phyloP scores from a whole-genome alignment of 2,888 invertebrate species.

The Xanthorhoe designata region DNA sequence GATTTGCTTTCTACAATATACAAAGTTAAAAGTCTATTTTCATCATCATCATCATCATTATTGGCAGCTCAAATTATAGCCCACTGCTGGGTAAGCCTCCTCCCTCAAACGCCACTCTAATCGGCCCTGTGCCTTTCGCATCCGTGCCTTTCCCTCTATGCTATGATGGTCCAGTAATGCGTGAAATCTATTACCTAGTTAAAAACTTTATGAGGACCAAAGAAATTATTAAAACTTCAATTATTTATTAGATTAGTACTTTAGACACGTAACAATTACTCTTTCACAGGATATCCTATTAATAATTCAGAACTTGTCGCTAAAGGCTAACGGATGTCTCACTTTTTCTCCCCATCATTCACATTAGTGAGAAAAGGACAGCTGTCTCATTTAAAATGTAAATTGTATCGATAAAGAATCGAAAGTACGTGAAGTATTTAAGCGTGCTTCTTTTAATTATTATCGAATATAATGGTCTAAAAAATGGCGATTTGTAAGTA shows the following conservation, averaged over 20 bases:
- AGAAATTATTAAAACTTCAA: background rate
- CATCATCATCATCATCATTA: too few relatives aligned
- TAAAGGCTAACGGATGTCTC: slow-evolving; percentile 34
- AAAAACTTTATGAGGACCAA: background rate
- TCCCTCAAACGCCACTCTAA: too few relatives aligned
- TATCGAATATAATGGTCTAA: slow-evolving; percentile 49
- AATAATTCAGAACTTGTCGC: slow-evolving; percentile 39
- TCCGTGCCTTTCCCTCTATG: too few relatives aligned
- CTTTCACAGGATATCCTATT: slow-evolving; percentile 12
- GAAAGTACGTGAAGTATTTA: slow-evolving; percentile 29
- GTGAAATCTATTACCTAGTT: too few relatives aligned
- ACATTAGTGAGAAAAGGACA: slow-evolving; percentile 36
- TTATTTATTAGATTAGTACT: background rate
- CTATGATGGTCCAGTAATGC: too few relatives aligned
- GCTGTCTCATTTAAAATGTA: slow-evolving; percentile 31
- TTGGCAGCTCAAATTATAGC: too few relatives aligned
- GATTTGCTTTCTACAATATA: too few relatives aligned
- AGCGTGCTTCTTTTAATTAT: slow-evolving; percentile 48
- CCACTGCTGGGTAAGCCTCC: too few relatives aligned
- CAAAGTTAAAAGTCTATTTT: too few relatives aligned
- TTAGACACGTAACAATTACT: slow-evolving; percentile 27
- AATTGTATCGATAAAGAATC: slow-evolving; percentile 34
- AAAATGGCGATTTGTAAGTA: slow-evolving; percentile 48
- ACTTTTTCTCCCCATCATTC: slow-evolving; percentile 37
- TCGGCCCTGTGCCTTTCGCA: too few relatives aligned